phyloP scores from a whole-genome alignment of 2,113 vertebrate genomes.

The Ramphastos sulfuratus region DNA sequence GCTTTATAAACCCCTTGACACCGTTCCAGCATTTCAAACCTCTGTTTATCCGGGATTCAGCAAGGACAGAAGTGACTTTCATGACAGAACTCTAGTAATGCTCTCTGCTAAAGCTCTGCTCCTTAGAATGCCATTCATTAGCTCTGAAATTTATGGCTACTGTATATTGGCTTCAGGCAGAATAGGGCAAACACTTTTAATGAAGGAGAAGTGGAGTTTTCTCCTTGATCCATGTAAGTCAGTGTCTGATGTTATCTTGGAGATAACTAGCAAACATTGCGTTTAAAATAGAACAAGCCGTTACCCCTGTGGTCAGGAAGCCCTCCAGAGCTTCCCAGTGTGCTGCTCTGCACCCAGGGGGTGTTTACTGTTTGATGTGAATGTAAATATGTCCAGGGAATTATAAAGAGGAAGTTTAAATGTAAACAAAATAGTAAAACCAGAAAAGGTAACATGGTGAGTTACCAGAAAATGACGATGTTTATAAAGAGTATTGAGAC shows the following conservation, averaged over 20 bases:
- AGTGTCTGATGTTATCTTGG: conserved; percentile 14
- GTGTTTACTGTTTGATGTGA: background rate
- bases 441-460: background rate
- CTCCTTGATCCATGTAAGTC: conserved; percentile 48
- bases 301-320: background rate
- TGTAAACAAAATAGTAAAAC: conserved; percentile 13
- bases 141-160: conserved; percentile 43
- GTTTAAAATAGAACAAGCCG: conserved; percentile 34
- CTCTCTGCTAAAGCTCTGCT: background rate
- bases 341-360: background rate
- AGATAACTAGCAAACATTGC: conserved; percentile 4
- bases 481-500: background rate
- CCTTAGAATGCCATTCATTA: conserved; percentile 45
- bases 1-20: conserved; percentile 31
- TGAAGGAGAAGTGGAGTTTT: conserved; percentile 44
- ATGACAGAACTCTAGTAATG: background rate
- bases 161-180: conserved; percentile 32
- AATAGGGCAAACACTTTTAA: conserved; percentile 26
- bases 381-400: conserved; percentile 38
- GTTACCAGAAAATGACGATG: conserved; percentile 35
- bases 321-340: conserved; percentile 4
- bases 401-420: conserved; percentile 50
- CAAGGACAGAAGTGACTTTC: conserved; percentile 20
- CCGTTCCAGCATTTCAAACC: conserved; percentile 30
- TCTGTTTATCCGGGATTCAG: conserved; percentile 43